Percentiles rank a stretch among this genome's conserved stretches.
These are phyloP conservation scores for Rhabdomys pumilio DNA, from an alignment of 2,797 vertebrate genomes.

Conservation along the genomic window DNA sequence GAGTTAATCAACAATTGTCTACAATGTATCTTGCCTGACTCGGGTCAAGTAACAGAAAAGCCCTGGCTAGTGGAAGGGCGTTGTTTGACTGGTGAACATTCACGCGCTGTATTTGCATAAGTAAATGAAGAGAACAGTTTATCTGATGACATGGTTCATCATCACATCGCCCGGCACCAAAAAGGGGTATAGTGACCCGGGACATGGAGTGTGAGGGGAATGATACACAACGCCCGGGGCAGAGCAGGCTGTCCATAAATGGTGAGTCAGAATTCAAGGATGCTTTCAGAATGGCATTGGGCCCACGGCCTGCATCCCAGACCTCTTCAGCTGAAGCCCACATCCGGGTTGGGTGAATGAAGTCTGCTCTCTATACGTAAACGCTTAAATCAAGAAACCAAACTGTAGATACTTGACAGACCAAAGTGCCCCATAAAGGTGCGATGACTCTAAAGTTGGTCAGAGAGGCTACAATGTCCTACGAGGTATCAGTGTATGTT, in stretches of 20 bases:
- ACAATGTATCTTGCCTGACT: neutral
- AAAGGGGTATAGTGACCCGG: neutral
- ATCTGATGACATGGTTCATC: neutral
- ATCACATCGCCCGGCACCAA: too few relatives aligned
- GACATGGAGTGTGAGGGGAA: neutral
- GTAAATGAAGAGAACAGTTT: neutral
- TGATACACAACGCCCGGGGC: neutral
- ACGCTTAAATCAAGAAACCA: constrained; percentile 25
- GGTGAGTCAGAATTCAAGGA: neutral
- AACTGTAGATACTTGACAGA: neutral
- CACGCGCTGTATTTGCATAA: neutral
- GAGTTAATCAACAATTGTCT: neutral
- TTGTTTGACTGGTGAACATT: neutral
- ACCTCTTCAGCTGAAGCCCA: neutral
- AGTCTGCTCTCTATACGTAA: neutral
- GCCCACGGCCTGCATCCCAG: too few relatives aligned
- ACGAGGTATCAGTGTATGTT: neutral
- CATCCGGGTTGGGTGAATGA: neutral
- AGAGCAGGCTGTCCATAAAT: neutral
- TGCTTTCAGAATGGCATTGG: neutral
- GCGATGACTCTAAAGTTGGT: neutral
- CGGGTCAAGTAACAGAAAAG: neutral
- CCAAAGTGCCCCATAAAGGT: neutral
- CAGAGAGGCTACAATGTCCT: neutral
- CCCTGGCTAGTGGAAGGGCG: neutral